These are phyloP conservation scores for Mythimna loreyi DNA, from an alignment of 2,888 invertebrate genomes.

Conservation along the genomic window DNA sequence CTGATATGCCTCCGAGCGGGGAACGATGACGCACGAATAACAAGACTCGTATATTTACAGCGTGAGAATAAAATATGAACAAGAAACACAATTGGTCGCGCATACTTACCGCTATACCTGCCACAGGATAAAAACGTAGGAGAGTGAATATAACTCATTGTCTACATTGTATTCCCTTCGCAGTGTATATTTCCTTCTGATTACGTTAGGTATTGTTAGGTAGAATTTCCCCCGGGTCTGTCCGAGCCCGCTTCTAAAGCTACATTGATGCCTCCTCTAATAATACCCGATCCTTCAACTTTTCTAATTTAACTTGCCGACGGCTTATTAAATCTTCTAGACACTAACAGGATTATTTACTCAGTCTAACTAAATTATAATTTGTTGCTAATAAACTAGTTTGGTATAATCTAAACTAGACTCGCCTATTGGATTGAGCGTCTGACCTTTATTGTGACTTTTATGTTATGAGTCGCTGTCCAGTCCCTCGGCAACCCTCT, in stretches of 20 bases:
- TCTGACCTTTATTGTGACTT: slow-evolving; percentile 57
- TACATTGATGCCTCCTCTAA: slow-evolving; percentile 59
- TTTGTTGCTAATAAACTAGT: slow-evolving; percentile 42
- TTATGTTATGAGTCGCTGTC: slow-evolving; percentile 46
- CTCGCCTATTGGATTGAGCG: slow-evolving; percentile 40
- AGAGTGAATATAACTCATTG: slow-evolving; percentile 46
- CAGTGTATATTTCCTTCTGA: slow-evolving; percentile 56
- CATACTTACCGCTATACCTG: slow-evolving; percentile 31
- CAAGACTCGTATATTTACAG: slow-evolving; percentile 21
- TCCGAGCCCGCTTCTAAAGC: slow-evolving; percentile 59
- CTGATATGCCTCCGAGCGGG: slow-evolving; percentile 36
- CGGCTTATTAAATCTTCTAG: slow-evolving; percentile 60
- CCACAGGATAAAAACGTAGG: slow-evolving; percentile 36
- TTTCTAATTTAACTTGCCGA: slow-evolving; percentile 70
- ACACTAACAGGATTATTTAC: slow-evolving; percentile 53
- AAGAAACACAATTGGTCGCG: slow-evolving; percentile 26
- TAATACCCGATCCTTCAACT: slow-evolving; percentile 64
- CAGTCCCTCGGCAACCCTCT: slow-evolving; percentile 42
- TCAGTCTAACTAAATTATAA: slow-evolving; percentile 46
- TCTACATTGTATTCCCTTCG: slow-evolving; percentile 44
- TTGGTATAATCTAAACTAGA: slow-evolving; percentile 49
- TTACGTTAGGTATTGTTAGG: slow-evolving; percentile 55
- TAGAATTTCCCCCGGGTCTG: slow-evolving; percentile 71
- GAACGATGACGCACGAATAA: slow-evolving; percentile 49
- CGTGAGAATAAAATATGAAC: slow-evolving; percentile 35